phyloP scores from a whole-genome alignment of 37 sponge, comb jelly and placozoan species.

The Axinella damicornis region DNA sequence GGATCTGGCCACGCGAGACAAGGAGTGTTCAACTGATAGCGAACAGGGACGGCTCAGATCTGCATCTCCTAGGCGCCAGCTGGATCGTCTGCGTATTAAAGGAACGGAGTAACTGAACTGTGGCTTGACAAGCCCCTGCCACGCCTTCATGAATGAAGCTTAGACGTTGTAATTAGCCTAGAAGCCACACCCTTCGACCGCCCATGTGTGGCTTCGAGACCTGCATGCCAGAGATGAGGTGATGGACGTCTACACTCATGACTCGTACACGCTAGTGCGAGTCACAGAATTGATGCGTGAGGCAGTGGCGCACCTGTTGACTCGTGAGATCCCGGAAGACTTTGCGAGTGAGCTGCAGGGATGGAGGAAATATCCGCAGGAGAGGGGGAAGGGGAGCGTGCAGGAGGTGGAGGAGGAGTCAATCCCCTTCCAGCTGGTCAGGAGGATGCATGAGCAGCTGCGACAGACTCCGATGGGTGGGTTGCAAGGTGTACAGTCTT shows the following conservation, averaged over 20 bases:
- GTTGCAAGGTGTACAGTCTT: too few relatives aligned
- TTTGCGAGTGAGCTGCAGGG: constrained; percentile 3
- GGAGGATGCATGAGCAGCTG: constrained; percentile 3
- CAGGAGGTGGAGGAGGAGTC: neutral
- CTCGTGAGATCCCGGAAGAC: constrained; percentile 1
- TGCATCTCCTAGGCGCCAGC: too few relatives aligned
- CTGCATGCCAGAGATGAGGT: too few relatives aligned
- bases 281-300: constrained; percentile 4
- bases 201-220: too few relatives aligned
- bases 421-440: constrained; percentile 24
- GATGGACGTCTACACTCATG: constrained; percentile 16
- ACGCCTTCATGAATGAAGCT: too few relatives aligned
- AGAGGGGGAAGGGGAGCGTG: neutral
- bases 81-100: neutral
- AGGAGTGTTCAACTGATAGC: too few relatives aligned
- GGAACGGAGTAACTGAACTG: neutral
- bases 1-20: too few relatives aligned
- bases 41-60: too few relatives aligned
- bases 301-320: constrained; percentile 20
- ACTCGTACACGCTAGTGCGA: constrained; percentile 10
- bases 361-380: neutral
- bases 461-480: neutral
- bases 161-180: too few relatives aligned
- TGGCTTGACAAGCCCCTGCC: neutral
- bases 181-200: too few relatives aligned